Conservation (phyloP, 2,888 invertebrate genomes). For the Ecliptopera silaceata region DNA sequence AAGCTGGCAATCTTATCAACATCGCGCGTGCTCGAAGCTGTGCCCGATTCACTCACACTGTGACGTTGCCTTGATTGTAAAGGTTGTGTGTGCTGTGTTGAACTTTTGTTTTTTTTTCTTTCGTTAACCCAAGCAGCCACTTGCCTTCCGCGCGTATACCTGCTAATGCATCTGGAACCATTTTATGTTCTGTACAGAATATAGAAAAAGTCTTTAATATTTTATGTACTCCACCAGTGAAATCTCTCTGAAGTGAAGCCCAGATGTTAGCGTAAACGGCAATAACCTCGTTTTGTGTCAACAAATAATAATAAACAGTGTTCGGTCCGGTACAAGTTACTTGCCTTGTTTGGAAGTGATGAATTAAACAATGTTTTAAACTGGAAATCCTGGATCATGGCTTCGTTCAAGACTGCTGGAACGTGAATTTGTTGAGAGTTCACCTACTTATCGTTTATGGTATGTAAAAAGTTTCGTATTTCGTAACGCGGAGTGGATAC, state of each 20-base stretch:
- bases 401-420: conserved; percentile 56
- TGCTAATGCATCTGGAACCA: conserved; percentile 50
- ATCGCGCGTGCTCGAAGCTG: conserved; percentile 44
- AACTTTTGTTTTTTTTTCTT: conserved; percentile 68
- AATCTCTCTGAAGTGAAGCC: conserved; percentile 62
- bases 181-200: background rate
- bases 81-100: conserved; percentile 58
- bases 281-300: conserved; percentile 76
- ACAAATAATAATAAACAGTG: conserved; percentile 79
- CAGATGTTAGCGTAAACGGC: conserved; percentile 70
- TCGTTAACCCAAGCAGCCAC: conserved; percentile 63
- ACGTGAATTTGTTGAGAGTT: conserved; percentile 66
- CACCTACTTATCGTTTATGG: conserved; percentile 80
- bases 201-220: background rate
- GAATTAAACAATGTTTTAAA: conserved; percentile 75
- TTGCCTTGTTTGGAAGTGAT: conserved; percentile 61
- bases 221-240: conserved; percentile 50
- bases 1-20: conserved; percentile 50
- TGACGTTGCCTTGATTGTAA: conserved; percentile 57
- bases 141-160: conserved; percentile 59
- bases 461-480: conserved; percentile 77
- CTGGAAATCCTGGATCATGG: conserved; percentile 70
- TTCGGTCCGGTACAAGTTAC: conserved; percentile 60
- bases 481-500: conserved; percentile 65
- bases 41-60: conserved; percentile 74